Conservation (phyloP, 1,140 invertebrate species). For the Atta cephalotes region DNA sequence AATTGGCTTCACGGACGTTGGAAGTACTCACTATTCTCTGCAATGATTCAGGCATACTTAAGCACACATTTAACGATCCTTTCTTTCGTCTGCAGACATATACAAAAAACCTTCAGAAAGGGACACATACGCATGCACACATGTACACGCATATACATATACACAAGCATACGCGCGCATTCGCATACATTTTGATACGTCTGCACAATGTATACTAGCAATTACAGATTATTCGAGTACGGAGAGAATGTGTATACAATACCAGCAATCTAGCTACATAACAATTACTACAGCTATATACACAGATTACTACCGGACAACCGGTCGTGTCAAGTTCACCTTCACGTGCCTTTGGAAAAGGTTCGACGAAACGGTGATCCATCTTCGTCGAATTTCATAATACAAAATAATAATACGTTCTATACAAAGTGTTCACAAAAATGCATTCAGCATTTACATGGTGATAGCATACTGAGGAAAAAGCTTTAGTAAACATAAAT, state of each 20-base stretch:
- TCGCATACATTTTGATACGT: slow-evolving; percentile 43
- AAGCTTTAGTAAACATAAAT: too few relatives aligned
- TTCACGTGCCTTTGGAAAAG: slow-evolving; percentile 27
- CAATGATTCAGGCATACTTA: slow-evolving; percentile 61
- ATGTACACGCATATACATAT: background rate
- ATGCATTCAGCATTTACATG: too few relatives aligned
- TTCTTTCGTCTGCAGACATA: slow-evolving; percentile 13
- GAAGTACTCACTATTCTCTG: slow-evolving; percentile 39
- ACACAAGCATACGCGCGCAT: slow-evolving; percentile 6
- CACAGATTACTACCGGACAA: slow-evolving; percentile 82
- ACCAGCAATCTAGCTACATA: slow-evolving; percentile 83
- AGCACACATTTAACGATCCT: slow-evolving; percentile 36
- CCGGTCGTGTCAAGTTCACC: slow-evolving; percentile 73
- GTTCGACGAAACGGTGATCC: slow-evolving; percentile 37
- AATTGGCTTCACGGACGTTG: slow-evolving; percentile 30
- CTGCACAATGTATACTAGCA: slow-evolving; percentile 52
- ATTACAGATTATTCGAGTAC: slow-evolving; percentile 63
- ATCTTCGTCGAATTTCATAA: slow-evolving; percentile 38
- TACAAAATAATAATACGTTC: slow-evolving; percentile 46
- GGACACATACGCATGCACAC: background rate
- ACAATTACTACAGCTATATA: slow-evolving; percentile 83
- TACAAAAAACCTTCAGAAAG: background rate
- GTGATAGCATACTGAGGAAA: too few relatives aligned
- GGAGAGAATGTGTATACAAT: slow-evolving; percentile 75
- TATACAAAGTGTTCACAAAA: background rate